Evolutionary conservation across 2,888 invertebrate species (phyloP).

Genomic region (Hoplodrina blanda): DNA sequence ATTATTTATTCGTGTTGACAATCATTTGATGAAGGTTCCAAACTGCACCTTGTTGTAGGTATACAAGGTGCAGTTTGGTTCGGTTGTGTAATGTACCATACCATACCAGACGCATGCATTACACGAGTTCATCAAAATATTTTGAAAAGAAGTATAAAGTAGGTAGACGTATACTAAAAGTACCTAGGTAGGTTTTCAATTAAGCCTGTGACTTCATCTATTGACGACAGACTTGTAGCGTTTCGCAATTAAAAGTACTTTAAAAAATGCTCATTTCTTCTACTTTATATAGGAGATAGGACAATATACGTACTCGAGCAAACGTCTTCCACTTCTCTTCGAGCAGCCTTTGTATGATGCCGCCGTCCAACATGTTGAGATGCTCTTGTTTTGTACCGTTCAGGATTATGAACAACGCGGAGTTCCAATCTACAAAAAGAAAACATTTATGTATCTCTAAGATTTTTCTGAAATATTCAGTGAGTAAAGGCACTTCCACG

Average conservation of each 20-base stretch:
- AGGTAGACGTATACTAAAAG: too few species aligned
- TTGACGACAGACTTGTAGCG: not conserved
- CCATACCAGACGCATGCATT: too few species aligned
- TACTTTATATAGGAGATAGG: not conserved
- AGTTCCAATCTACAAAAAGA: constrained; percentile 96
- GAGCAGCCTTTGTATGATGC: constrained; percentile 98
- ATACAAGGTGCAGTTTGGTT: too few species aligned
- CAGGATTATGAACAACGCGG: constrained; percentile 98
- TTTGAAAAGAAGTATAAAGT: too few species aligned
- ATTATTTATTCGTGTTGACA: too few species aligned
- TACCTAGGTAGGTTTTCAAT: too few species aligned
- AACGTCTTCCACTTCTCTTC: constrained; percentile 99
- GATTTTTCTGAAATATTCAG: too few species aligned
- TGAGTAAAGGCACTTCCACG: too few species aligned
- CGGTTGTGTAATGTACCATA: too few species aligned
- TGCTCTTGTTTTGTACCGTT: constrained; percentile 99
- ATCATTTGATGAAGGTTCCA: too few species aligned
- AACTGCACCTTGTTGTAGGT: too few species aligned
- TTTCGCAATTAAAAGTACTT: not conserved
- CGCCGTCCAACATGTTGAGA: constrained; percentile 99
- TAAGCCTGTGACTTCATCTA: not conserved
- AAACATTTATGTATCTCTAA: not conserved
- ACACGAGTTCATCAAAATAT: too few species aligned
- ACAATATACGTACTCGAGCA: constrained; percentile 95
- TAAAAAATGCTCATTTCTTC: not conserved